Percentiles rank a stretch among this genome's conserved stretches.
phyloP scores from a whole-genome alignment of 1,140 invertebrate species.

The Diplogasteroides magnus region DNA sequence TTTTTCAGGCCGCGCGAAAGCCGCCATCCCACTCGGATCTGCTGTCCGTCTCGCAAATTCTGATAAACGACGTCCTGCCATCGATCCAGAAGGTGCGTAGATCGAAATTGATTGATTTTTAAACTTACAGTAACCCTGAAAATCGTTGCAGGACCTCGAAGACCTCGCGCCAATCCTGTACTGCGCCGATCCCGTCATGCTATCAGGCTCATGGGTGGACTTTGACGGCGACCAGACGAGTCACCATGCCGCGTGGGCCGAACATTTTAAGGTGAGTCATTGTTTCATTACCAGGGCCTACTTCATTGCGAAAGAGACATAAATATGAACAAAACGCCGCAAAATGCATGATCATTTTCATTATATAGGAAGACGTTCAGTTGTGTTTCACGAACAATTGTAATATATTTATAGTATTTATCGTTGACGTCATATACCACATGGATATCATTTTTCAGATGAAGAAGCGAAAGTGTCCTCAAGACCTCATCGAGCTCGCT shows the following conservation, averaged over 20 bases:
- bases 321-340: too few relatives aligned
- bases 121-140: too few relatives aligned
- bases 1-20: background rate
- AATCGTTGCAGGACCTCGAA: background rate
- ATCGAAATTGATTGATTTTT: too few relatives aligned
- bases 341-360: too few relatives aligned
- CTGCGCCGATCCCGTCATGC: constrained; percentile 5
- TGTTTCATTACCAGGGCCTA: too few relatives aligned
- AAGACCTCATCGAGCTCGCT: constrained; percentile 32
- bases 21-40: background rate
- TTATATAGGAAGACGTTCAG: too few relatives aligned
- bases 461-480: constrained; percentile 20
- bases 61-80: background rate
- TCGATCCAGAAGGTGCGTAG: background rate
- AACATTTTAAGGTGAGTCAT: constrained; percentile 22
- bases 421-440: background rate
- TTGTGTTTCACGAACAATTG: too few relatives aligned
- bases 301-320: too few relatives aligned
- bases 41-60: background rate
- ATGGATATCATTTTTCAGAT: constrained; percentile 5
- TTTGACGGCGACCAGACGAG: constrained; percentile 10
- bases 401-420: too few relatives aligned
- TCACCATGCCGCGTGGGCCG: constrained; percentile 26
- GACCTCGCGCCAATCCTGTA: background rate
- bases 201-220: constrained; percentile 12